These are phyloP conservation scores for Sarcophaga caerulescens DNA, from an alignment of 2,888 invertebrate species.

Conservation along the genomic window DNA sequence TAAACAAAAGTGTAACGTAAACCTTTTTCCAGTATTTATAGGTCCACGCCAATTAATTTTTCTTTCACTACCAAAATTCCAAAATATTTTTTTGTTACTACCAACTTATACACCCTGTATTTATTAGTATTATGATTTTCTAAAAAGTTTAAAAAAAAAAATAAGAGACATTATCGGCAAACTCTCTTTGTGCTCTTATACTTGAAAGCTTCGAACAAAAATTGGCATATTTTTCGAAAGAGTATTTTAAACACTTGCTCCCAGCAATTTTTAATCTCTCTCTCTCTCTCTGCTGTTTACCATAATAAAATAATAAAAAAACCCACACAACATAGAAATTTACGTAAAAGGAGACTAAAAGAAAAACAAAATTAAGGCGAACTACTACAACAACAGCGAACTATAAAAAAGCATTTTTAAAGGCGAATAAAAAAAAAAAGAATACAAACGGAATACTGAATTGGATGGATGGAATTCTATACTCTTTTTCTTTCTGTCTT, in stretches of 20 bases:
- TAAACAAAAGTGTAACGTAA: too few relatives aligned
- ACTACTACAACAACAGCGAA: conserved; percentile 50
- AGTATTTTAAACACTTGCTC: background rate
- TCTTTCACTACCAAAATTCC: too few relatives aligned
- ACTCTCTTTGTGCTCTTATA: too few relatives aligned
- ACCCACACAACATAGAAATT: conserved; percentile 64
- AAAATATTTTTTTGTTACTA: too few relatives aligned
- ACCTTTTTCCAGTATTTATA: too few relatives aligned
- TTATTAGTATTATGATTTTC: too few relatives aligned
- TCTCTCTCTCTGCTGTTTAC: conserved; percentile 50
- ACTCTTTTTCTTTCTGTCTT: background rate
- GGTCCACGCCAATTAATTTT: too few relatives aligned
- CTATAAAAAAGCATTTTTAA: conserved; percentile 23
- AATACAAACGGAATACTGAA: conserved; percentile 48
- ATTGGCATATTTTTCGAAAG: background rate
- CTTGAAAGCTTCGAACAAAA: too few relatives aligned
- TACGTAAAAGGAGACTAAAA: conserved; percentile 65
- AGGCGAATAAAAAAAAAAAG: conserved; percentile 23
- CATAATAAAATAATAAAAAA: conserved; percentile 58
- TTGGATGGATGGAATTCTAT: conserved; percentile 49
- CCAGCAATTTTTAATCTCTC: background rate
- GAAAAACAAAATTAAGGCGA: conserved; percentile 61
- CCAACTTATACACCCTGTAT: too few relatives aligned
- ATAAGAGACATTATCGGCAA: too few relatives aligned
- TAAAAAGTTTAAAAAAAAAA: too few relatives aligned